Percentiles rank a stretch among this genome's conserved stretches.
These are phyloP conservation scores for Leptobrachium leishanense DNA, from an alignment of 2,113 vertebrate genomes.

Conservation along the genomic window DNA sequence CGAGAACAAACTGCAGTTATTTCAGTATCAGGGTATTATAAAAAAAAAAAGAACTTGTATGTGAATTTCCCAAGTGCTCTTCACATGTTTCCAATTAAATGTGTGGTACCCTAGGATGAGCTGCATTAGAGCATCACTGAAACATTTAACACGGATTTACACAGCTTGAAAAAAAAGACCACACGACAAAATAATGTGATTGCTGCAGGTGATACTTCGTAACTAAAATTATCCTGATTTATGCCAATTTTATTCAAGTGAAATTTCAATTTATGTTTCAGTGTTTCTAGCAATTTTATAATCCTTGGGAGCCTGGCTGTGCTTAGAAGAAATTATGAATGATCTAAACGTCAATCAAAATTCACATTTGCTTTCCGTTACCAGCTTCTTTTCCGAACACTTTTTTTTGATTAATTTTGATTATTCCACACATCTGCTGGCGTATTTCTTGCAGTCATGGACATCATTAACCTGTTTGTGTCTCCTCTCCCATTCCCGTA, in stretches of 20 bases:
- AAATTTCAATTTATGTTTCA: not conserved
- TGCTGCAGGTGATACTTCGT: constrained; percentile 29
- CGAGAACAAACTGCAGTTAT: too few species aligned
- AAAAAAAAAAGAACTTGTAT: too few species aligned
- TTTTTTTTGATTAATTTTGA: constrained; percentile 12
- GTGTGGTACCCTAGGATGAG: too few species aligned
- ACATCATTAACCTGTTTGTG: constrained; percentile 39
- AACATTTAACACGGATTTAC: too few species aligned
- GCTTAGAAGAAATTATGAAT: not conserved
- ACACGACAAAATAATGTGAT: not conserved
- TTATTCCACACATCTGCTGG: constrained; percentile 29
- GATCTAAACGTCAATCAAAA: constrained; percentile 21
- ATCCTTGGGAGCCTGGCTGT: constrained; percentile 7
- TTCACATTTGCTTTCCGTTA: constrained; percentile 7
- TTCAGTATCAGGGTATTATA: too few species aligned
- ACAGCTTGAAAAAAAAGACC: too few species aligned
- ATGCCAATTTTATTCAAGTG: constrained; percentile 30
- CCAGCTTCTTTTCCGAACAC: constrained; percentile 9
- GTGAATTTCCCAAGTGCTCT: too few species aligned
- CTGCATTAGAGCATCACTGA: too few species aligned
- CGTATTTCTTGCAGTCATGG: constrained; percentile 27
- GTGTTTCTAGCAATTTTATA: not conserved
- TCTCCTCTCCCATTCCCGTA: constrained; percentile 1
- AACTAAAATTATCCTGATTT: constrained; percentile 33
- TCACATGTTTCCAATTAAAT: too few species aligned